Conservation (phyloP, 1,140 invertebrate species). For the Babylonia areolata region DNA sequence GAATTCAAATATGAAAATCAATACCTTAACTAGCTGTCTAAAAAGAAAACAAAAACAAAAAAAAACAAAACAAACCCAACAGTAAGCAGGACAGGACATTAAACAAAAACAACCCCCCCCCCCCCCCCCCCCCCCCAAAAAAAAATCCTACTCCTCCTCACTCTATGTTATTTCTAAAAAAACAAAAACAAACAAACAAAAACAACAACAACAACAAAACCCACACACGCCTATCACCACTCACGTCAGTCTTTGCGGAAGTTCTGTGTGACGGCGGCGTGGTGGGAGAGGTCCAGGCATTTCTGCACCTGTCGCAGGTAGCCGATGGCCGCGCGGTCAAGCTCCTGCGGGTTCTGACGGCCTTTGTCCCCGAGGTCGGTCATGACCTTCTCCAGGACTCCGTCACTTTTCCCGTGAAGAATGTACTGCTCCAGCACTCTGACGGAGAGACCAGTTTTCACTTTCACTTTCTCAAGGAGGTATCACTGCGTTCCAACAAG, state of each 20-base stretch:
- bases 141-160: too few relatives aligned
- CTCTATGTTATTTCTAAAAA: too few relatives aligned
- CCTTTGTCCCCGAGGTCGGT: constrained; percentile 48
- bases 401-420: constrained; percentile 51
- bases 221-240: neutral
- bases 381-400: constrained; percentile 53
- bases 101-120: too few relatives aligned
- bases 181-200: neutral
- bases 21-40: too few relatives aligned
- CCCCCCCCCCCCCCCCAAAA: too few relatives aligned
- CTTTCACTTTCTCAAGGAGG: too few relatives aligned
- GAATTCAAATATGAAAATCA: too few relatives aligned
- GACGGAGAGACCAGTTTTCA: constrained; percentile 6
- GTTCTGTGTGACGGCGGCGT: constrained; percentile 48
- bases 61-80: too few relatives aligned
- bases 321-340: constrained; percentile 58
- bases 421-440: constrained; percentile 70
- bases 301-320: constrained; percentile 55
- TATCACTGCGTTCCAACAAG: too few relatives aligned
- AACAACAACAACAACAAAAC: neutral
- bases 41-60: too few relatives aligned
- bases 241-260: constrained; percentile 68
- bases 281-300: constrained; percentile 41
- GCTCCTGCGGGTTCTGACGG: constrained; percentile 58
- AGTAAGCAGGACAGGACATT: too few relatives aligned